A percentile compares a stretch with the other conserved stretches of the same genome.
phyloP scores from a whole-genome alignment of 2,113 vertebrate species.

The Struthio camelus region DNA sequence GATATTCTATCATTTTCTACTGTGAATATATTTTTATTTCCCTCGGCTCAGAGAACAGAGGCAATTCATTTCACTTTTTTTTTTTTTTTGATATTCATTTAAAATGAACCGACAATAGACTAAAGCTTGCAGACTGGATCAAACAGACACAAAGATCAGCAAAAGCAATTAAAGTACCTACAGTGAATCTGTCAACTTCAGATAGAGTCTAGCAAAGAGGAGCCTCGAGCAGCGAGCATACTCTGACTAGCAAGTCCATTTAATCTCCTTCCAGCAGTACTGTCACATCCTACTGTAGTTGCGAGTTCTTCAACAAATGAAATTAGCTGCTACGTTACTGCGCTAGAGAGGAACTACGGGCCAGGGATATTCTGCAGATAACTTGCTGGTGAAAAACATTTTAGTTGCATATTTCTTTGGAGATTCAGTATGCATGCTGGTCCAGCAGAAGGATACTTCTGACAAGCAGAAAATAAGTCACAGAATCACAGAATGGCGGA shows the following conservation, averaged over 20 bases:
- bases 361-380: background rate
- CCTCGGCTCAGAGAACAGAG: background rate
- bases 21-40: background rate
- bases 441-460: background rate
- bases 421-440: fast-evolving
- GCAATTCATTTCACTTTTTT: background rate
- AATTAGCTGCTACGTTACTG: background rate
- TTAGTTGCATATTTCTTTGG: background rate
- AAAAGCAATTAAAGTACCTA: background rate
- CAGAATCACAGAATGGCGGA: background rate
- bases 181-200: fast-evolving
- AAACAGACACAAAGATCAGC: background rate
- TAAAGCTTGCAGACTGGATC: background rate
- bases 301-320: background rate
- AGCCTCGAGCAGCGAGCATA: background rate
- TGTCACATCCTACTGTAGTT: background rate
- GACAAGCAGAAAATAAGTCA: background rate
- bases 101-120: background rate
- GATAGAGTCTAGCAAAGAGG: fast-evolving
- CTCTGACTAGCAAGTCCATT: background rate
- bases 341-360: background rate
- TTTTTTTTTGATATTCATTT: background rate
- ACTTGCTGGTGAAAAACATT: background rate
- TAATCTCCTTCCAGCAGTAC: background rate
- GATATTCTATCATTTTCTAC: background rate